Conservation (phyloP, 1,140 invertebrate species). For the Nixonia krombeini region DNA sequence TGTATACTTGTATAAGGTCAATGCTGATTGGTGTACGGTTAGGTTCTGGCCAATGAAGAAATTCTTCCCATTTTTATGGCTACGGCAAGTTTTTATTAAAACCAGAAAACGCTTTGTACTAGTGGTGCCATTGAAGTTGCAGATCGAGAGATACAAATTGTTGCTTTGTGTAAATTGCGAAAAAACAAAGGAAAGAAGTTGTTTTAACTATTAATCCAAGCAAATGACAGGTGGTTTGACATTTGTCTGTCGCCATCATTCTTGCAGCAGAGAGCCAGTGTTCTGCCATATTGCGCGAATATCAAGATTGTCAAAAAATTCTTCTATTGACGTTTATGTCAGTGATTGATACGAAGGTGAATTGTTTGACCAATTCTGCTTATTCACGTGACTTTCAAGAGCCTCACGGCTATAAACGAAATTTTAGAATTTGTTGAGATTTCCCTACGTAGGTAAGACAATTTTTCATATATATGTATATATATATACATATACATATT, state of each 20-base stretch:
- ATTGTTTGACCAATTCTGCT: not conserved
- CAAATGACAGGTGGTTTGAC: conserved; percentile 66
- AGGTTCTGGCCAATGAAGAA: not conserved
- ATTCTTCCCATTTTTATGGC: no score
- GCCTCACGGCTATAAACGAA: not conserved
- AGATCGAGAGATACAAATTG: conserved; percentile 9
- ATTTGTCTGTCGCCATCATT: conserved; percentile 57
- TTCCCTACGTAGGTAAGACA: not conserved
- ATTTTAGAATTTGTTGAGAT: not conserved
- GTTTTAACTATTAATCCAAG: not conserved
- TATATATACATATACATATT: no score
- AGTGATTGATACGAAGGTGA: conserved; percentile 8
- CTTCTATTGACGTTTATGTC: conserved; percentile 14
- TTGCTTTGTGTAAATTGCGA: conserved; percentile 14
- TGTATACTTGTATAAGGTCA: no score
- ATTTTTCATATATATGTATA: no score
- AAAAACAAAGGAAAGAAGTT: conserved; percentile 1
- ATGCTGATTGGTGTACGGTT: not conserved
- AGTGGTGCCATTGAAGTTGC: not conserved
- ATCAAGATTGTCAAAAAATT: conserved; percentile 26
- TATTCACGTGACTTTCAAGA: not conserved
- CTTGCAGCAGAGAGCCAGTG: conserved; percentile 40
- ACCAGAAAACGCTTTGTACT: no score
- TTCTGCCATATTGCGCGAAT: conserved; percentile 65
- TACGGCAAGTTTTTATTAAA: no score